Base-by-base conservation (phyloP, 2,113 vertebrate genomes). In the Tenebrosternarchus preto region DNA sequence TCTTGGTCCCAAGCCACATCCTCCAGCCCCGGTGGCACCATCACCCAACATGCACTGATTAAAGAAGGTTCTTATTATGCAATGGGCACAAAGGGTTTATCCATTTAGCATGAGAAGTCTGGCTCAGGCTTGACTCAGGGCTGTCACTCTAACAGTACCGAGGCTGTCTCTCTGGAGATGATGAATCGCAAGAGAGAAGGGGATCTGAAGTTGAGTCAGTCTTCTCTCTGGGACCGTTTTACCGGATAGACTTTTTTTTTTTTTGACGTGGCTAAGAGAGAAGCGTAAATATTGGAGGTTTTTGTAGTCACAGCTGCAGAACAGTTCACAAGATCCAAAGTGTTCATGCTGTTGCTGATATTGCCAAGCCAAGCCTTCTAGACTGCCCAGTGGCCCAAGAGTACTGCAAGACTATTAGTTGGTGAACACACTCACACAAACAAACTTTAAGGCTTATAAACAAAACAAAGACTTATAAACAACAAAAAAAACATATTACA, bases 271-370 rank as follows among this genome's bases (percentile, higher is more conserved):
- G 15, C 20, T 76, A 70, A 85, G 33, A 83, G 68, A 36, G 29
- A 77, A 74, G 61, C 50, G 19, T 78, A 76, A 80, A 73, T 66
- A 61, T n/a, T 67, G 67, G 17, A 63, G 46, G 53, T 15, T 82
- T 50, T 60, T 31, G 67, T 43, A 67, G 31, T 55, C 2, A 31
- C 73, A 73, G 67, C 77, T 57, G 76, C 36, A 66, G 17, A 70
- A 17, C 22, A 11, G 20, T 9, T 66, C 33, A 55, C 27, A 60
- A 66, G 46, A 33, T 33, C 24, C 66, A 76, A 61, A 69, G 69
- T 73, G 29, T 63, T 64, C 17, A 20, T 61, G 27, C 70, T 78
- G 24, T 71, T 29, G 25, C 5, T 36, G 17, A 20, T 31, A 36
- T n/a, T 66, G 63, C 29, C 29, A 66, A 36, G 9, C 29, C 19